These are phyloP conservation scores for Drosophila biarmipes DNA, from an alignment of 1,140 invertebrate genomes.

Conservation along the genomic window DNA sequence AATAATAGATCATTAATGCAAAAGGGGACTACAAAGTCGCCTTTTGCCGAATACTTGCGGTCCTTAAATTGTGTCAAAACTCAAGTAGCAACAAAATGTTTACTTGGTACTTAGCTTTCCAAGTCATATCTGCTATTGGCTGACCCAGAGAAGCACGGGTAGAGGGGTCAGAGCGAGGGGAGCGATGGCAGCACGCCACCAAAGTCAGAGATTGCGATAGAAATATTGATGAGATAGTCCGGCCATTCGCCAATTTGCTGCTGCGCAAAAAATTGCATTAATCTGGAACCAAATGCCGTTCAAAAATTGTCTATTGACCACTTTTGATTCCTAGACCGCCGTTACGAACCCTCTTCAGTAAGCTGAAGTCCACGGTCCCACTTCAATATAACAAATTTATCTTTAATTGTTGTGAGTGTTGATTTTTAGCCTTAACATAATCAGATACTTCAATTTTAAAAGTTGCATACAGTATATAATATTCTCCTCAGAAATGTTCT, in stretches of 20 bases:
- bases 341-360: conserved; percentile 7
- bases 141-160: background rate
- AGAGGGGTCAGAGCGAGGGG: conserved; percentile 1
- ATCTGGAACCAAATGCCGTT: conserved; percentile 66
- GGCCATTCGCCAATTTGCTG: conserved; percentile 25
- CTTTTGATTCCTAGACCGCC: conserved; percentile 20
- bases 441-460: too few species aligned
- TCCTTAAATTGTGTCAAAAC: conserved; percentile 70
- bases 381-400: too few species aligned
- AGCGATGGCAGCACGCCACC: conserved; percentile 57
- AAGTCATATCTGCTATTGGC: conserved; percentile 26
- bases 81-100: conserved; percentile 67
- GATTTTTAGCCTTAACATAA: too few species aligned
- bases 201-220: conserved; percentile 37
- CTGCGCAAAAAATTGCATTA: conserved; percentile 67
- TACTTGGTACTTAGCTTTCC: conserved; percentile 51
- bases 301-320: conserved; percentile 12
- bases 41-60: conserved; percentile 21
- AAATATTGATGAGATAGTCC: conserved; percentile 35
- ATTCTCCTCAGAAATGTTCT: too few species aligned
- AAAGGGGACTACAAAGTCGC: conserved; percentile 12
- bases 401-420: too few species aligned
- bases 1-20: background rate
- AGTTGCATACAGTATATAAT: too few species aligned
- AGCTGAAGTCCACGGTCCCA: too few species aligned